Conservation (phyloP, 2,888 invertebrate genomes). For the Himalopsyche kuldschensis region DNA sequence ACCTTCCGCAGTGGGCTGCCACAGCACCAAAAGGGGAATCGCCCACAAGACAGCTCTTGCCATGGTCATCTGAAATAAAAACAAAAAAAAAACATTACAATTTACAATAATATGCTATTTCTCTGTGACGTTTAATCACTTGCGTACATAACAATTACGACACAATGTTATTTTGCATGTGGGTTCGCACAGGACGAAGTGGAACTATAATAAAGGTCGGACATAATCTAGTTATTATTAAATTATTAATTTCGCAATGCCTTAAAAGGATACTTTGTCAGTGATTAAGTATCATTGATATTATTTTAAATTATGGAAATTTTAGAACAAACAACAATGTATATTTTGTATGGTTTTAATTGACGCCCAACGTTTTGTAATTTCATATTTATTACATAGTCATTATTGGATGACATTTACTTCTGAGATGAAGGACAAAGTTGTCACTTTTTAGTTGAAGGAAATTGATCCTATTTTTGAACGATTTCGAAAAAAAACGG, state of each 20-base stretch:
- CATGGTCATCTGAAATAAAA: conserved; percentile 38
- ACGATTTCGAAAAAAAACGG: too few species aligned
- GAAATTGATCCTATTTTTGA: too few species aligned
- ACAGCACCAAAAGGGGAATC: conserved; percentile 30
- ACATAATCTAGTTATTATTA: background rate
- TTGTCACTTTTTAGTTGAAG: too few species aligned
- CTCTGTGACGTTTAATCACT: background rate
- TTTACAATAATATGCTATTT: background rate
- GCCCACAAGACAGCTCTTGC: conserved; percentile 29
- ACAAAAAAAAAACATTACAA: background rate
- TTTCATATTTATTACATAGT: background rate
- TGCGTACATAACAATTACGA: background rate
- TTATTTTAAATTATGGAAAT: background rate
- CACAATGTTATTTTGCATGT: background rate
- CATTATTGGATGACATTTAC: background rate
- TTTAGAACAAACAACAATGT: too few species aligned
- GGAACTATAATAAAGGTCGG: background rate
- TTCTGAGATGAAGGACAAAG: too few species aligned
- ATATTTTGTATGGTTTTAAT: too few species aligned
- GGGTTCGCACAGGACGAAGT: background rate
- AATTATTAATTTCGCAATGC: background rate
- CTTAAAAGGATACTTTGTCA: background rate
- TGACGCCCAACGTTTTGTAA: background rate
- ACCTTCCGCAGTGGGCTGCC: conserved; percentile 36
- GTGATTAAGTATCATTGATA: background rate